Conservation (phyloP, 2,113 vertebrate species). For the western clawed frog (Xenopus tropicalis) region UCB_Xtro_10.0 CM004449.2:119957001-119957500, state of each 20-base stretch:
- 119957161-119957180: conserved; percentile 86
- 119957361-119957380: conserved; percentile 83
- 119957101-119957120: conserved; percentile 85
- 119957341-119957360: conserved; percentile 87
- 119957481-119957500: neutral
- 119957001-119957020: conserved; percentile 86
- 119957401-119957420: conserved; percentile 87
- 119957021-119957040: conserved; percentile 87
- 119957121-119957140: conserved; percentile 93
- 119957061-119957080: conserved; percentile 91
- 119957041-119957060: conserved; percentile 82
- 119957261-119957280: neutral
- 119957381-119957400: conserved; percentile 87
- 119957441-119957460: conserved; percentile 72
- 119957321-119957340: conserved; percentile 88
- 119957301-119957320: conserved; percentile 86
- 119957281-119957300: neutral
- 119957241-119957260: too few relatives aligned
- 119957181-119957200: conserved; percentile 88
- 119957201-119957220: conserved; percentile 65
- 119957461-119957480: neutral
- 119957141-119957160: conserved; percentile 86
- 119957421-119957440: conserved; percentile 88
- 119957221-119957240: neutral
- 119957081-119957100: conserved; percentile 86